phyloP scores from a whole-genome alignment of 2,797 vertebrate genomes.

The Platalea minor region DNA sequence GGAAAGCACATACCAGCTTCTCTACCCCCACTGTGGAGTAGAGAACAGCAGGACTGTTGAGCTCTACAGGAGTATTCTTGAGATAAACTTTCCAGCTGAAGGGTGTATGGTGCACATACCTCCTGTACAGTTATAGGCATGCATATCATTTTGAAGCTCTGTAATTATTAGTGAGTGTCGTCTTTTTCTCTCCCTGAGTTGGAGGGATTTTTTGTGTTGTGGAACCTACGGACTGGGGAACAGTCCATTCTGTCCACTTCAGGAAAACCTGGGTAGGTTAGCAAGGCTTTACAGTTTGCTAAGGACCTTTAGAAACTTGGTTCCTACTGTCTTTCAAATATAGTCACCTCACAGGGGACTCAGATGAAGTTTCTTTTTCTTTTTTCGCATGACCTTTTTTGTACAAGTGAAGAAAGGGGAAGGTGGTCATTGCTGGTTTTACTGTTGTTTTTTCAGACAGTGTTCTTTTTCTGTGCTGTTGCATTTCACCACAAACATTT shows the following conservation, averaged over 20 bases:
- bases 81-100: not conserved
- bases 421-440: not conserved
- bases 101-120: accelerated
- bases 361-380: not conserved
- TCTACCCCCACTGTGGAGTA: not conserved
- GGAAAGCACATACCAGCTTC: not conserved
- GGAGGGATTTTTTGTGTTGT: not conserved
- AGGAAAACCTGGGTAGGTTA: not conserved
- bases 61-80: not conserved
- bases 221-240: not conserved
- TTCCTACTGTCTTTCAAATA: not conserved
- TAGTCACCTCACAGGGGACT: not conserved
- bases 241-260: not conserved
- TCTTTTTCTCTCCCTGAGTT: not conserved
- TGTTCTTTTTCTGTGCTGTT: not conserved
- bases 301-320: not conserved
- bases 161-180: not conserved
- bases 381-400: not conserved
- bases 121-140: not conserved
- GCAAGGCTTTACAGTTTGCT: not conserved
- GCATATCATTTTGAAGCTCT: not conserved
- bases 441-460: not conserved
- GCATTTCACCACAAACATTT: not conserved
- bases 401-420: not conserved
- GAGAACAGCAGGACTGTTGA: not conserved